Evolutionary conservation across 2,113 vertebrate genomes (phyloP).

Genomic region (Nycticryphes semicollaris): DNA sequence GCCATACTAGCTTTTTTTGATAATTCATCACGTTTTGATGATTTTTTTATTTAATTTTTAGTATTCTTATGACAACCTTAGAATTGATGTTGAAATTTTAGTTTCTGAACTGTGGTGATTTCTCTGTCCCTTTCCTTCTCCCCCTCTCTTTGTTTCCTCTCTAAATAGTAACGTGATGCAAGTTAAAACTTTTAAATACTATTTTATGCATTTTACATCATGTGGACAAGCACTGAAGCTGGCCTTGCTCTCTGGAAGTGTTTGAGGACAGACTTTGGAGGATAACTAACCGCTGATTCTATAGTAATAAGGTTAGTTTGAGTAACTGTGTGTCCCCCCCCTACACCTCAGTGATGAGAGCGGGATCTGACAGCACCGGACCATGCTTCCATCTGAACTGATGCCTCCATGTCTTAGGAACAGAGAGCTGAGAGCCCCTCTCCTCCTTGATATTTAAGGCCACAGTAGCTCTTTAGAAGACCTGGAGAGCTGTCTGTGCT

Average conservation of each 20-base stretch:
- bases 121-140: not conserved
- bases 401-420: not conserved
- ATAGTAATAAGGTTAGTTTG: not conserved
- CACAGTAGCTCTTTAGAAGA: not conserved
- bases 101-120: not conserved
- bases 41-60: not conserved
- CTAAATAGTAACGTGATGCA: not conserved
- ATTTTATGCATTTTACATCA: not conserved
- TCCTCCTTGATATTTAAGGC: not conserved
- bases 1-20: not conserved
- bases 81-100: not conserved
- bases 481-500: not conserved
- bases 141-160: not conserved
- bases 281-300: not conserved
- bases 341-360: fast-evolving
- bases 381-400: not conserved
- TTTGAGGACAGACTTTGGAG: not conserved
- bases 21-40: not conserved
- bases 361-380: not conserved
- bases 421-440: not conserved
- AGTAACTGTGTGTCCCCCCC: not conserved
- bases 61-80: not conserved
- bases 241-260: not conserved
- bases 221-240: not conserved
- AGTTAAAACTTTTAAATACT: not conserved